phyloP scores from a whole-genome alignment of 1,140 invertebrate genomes.

The Ceratitis capitata region DNA sequence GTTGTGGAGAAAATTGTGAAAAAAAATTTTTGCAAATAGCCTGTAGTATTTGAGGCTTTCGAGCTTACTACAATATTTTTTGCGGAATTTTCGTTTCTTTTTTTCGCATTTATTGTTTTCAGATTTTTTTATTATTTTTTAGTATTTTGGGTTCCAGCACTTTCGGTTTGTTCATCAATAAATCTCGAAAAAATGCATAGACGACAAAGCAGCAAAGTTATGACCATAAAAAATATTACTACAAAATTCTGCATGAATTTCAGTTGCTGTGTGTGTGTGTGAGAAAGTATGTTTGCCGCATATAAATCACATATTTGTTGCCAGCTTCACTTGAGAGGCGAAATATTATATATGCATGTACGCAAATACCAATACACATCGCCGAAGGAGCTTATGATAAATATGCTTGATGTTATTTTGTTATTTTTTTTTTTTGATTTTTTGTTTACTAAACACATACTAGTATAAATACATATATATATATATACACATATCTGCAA shows the following conservation, averaged over 20 bases:
- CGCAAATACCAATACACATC: not conserved
- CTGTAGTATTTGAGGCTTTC: not conserved
- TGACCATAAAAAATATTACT: conserved; percentile 10
- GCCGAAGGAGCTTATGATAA: not conserved
- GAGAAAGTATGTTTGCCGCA: not conserved
- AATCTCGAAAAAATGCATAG: not conserved
- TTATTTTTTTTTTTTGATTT: not conserved
- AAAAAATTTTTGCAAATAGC: not conserved
- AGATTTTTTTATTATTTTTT: not conserved
- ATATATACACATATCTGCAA: not conserved
- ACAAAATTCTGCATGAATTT: not conserved
- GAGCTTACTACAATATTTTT: not conserved
- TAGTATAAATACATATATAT: too few relatives aligned
- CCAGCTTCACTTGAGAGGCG: not conserved
- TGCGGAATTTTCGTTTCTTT: not conserved
- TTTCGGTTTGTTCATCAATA: conserved; percentile 4
- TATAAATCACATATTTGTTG: conserved; percentile 19
- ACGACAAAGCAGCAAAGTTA: conserved; percentile 13
- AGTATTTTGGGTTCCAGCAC: not conserved
- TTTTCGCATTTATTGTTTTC: not conserved
- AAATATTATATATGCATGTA: not conserved
- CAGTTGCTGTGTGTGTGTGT: not conserved
- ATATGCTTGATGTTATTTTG: not conserved
- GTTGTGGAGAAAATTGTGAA: not conserved
- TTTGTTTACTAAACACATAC: not conserved